Evolutionary conservation across 2,888 invertebrate species (phyloP).

Genomic region (Meliscaeva auricollis): DNA sequence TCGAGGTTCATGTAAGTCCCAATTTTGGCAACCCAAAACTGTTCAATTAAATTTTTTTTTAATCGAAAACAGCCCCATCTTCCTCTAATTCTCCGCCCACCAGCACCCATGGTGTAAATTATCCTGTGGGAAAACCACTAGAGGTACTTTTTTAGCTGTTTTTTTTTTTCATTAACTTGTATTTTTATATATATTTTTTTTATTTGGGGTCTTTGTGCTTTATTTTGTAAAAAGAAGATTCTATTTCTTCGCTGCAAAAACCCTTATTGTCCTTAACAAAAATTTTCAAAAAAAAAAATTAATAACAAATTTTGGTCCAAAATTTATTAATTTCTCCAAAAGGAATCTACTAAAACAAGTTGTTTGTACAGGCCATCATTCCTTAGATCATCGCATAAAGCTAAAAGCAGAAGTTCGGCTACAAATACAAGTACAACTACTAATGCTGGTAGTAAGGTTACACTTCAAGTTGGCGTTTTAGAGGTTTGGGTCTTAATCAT

Average conservation of each 20-base stretch:
- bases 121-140: constrained; percentile 92
- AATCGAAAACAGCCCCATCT: constrained; percentile 35
- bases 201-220: constrained; percentile 49
- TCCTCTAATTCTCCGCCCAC: constrained; percentile 43
- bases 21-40: constrained; percentile 52
- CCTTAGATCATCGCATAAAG: constrained; percentile 82
- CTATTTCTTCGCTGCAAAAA: constrained; percentile 22
- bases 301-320: constrained; percentile 53
- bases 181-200: neutral
- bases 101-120: constrained; percentile 84
- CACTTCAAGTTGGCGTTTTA: constrained; percentile 83
- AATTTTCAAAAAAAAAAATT: constrained; percentile 31
- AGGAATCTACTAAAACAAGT: constrained; percentile 80
- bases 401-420: constrained; percentile 82
- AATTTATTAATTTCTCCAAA: constrained; percentile 74
- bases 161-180: neutral
- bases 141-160: constrained; percentile 86
- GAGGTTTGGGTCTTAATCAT: constrained; percentile 82
- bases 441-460: constrained; percentile 83
- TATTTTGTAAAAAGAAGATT: constrained; percentile 15
- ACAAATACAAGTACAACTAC: constrained; percentile 78
- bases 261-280: constrained; percentile 60
- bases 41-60: neutral
- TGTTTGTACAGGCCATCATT: constrained; percentile 83
- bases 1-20: constrained; percentile 78